phyloP scores from a whole-genome alignment of 2,113 vertebrate genomes.

The Tetrax tetrax region DNA sequence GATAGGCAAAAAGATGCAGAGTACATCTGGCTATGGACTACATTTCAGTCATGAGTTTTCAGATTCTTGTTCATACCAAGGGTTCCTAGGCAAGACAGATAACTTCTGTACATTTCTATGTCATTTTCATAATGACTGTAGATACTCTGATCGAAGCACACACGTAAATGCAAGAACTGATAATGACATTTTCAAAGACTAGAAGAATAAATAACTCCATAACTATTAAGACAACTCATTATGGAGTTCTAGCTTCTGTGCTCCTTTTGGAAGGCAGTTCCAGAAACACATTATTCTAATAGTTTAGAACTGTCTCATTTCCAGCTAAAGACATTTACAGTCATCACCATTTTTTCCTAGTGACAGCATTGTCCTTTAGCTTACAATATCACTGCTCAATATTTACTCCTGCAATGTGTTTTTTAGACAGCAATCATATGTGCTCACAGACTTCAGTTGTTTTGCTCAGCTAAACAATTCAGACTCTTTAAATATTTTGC shows the following conservation, averaged over 20 bases:
- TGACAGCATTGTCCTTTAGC: constrained; percentile 41
- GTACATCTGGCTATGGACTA: background rate
- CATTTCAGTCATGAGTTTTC: background rate
- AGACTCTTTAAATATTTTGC: background rate
- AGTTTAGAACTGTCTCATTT: background rate
- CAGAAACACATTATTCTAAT: background rate
- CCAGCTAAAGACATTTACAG: background rate
- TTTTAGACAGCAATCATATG: background rate
- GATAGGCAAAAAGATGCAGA: background rate
- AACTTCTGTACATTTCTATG: background rate
- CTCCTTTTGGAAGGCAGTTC: background rate
- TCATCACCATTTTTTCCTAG: background rate
- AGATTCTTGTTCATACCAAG: background rate
- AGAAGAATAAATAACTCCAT: background rate
- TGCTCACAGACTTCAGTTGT: background rate
- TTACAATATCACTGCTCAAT: background rate
- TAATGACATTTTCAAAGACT: background rate
- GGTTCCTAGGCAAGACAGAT: background rate
- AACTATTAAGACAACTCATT: background rate
- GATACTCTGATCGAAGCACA: background rate
- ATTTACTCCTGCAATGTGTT: background rate
- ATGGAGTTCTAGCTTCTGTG: background rate
- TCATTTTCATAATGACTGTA: background rate
- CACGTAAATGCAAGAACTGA: background rate
- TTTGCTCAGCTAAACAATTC: background rate